A percentile compares a stretch with the other conserved stretches of the same genome.
phyloP scores from a whole-genome alignment of 2,888 invertebrate species.

The Gryllus longicercus region DNA sequence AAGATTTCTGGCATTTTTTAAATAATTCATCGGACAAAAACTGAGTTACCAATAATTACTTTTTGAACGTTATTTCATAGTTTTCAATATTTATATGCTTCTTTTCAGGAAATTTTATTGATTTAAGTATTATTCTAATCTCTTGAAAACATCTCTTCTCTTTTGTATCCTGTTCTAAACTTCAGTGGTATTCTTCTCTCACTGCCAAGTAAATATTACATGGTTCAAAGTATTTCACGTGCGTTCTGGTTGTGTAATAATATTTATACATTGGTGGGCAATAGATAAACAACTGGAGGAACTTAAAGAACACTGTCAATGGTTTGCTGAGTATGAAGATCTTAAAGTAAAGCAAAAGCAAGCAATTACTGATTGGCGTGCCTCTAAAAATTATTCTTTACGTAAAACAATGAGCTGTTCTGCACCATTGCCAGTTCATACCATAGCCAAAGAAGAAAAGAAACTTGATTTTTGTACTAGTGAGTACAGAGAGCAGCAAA shows the following conservation, averaged over 20 bases:
- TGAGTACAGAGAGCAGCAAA: conserved; percentile 27
- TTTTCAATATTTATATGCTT: neutral
- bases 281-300: conserved; percentile 45
- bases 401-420: neutral
- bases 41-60: no score
- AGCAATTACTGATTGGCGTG: conserved; percentile 50
- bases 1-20: no score
- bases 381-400: conserved; percentile 40
- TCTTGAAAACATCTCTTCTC: no score
- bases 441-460: conserved; percentile 22
- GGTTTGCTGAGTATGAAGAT: conserved; percentile 50
- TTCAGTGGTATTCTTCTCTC: no score
- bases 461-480: neutral
- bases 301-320: conserved; percentile 51
- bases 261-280: no score
- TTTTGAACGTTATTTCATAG: neutral
- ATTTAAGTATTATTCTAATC: no score
- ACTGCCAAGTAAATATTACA: no score
- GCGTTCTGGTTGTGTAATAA: no score
- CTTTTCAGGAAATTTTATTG: no score
- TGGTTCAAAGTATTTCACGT: no score
- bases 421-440: conserved; percentile 20
- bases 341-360: conserved; percentile 49
- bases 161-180: no score
- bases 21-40: no score